These are phyloP conservation scores for Drosophila percnosoma DNA, from an alignment of 2,888 invertebrate species.

Conservation along the genomic window DNA sequence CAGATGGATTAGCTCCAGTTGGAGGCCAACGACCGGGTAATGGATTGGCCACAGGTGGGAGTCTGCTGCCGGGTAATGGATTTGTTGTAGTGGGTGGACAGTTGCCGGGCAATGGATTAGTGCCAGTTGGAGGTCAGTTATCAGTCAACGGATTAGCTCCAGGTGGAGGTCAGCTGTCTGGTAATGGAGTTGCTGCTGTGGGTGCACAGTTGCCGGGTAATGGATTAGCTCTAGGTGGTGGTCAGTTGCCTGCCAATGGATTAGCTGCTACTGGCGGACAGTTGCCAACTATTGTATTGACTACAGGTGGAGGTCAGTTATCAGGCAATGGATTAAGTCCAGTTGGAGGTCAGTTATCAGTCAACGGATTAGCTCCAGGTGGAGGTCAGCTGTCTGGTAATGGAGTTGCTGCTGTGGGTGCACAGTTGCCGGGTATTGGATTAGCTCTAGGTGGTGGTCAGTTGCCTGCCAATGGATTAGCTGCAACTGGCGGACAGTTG, in stretches of 20 bases:
- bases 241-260: slow-evolving; percentile 20
- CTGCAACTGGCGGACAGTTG: slow-evolving; percentile 42
- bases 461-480: not conserved
- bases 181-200: slow-evolving; percentile 13
- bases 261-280: slow-evolving; percentile 41
- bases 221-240: slow-evolving; percentile 10
- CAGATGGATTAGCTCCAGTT: slow-evolving; percentile 1
- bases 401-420: not conserved
- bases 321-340: slow-evolving; percentile 17
- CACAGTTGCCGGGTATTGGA: not conserved
- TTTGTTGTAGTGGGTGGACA: slow-evolving; percentile 15
- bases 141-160: not conserved
- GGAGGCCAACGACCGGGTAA: slow-evolving; percentile 12
- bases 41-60: slow-evolving; percentile 7
- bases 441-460: slow-evolving; percentile 20
- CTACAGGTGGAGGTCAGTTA: slow-evolving; percentile 47
- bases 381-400: slow-evolving; percentile 22
- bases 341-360: slow-evolving; percentile 47
- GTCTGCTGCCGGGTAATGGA: slow-evolving; percentile 2
- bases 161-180: slow-evolving; percentile 42
- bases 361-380: slow-evolving; percentile 26
- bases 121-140: no score
- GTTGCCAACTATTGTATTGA: slow-evolving; percentile 33
- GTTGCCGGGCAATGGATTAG: slow-evolving; percentile 5
- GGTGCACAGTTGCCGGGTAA: not conserved